Percentiles rank a stretch among this genome's conserved stretches.
phyloP scores from a whole-genome alignment of 2,797 vertebrate species.

The Margarornis squamiger region DNA sequence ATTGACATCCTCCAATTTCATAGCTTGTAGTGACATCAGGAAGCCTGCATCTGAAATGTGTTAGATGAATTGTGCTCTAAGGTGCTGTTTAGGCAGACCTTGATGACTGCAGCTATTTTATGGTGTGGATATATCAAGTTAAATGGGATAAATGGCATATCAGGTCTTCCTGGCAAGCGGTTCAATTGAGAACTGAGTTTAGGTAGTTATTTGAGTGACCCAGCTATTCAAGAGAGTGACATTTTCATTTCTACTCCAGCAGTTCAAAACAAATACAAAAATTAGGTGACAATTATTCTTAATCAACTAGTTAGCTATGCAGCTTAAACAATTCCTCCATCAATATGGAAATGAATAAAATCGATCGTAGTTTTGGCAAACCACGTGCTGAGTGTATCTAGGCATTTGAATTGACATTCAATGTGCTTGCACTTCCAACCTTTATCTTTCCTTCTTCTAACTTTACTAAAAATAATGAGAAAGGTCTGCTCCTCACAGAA shows the following conservation, averaged over 20 bases:
- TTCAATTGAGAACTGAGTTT: neutral
- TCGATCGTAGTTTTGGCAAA: neutral
- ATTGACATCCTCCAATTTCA: neutral
- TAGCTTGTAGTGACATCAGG: neutral
- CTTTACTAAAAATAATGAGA: neutral
- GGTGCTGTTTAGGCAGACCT: neutral
- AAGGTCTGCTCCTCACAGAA: neutral
- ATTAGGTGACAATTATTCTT: neutral
- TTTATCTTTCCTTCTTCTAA: neutral
- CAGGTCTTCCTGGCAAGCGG: neutral
- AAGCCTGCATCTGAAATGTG: neutral
- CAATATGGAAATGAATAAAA: neutral
- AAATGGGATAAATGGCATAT: neutral
- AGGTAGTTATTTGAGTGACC: neutral
- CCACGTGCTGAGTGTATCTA: rapidly evolving
- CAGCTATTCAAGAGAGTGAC: neutral
- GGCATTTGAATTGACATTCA: neutral
- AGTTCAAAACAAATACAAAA: neutral
- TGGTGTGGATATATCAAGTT: neutral
- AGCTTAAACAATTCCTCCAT: neutral
- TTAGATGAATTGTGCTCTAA: neutral
- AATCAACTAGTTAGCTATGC: neutral
- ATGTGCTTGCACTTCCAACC: neutral
- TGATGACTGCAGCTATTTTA: neutral
- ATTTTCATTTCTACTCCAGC: neutral